Evolutionary conservation across 2,888 invertebrate species (phyloP).

Genomic region (Griposia aprilina): DNA sequence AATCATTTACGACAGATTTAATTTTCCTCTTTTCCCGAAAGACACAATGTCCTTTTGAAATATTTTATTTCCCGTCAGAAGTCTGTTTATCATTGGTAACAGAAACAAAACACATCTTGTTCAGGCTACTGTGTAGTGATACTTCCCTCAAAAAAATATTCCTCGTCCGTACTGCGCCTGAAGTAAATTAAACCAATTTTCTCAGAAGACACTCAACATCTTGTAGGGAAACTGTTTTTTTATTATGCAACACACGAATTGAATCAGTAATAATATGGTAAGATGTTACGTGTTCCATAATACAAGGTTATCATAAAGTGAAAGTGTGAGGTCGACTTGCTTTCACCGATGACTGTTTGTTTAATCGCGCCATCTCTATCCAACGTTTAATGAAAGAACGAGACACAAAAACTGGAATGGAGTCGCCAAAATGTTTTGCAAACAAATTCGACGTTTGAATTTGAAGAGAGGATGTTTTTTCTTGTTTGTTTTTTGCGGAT

Average conservation of each 20-base stretch:
- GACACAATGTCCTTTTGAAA: neutral
- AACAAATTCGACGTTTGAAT: slow-evolving; percentile 50
- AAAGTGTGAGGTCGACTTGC: slow-evolving; percentile 83
- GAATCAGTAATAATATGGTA: slow-evolving; percentile 73
- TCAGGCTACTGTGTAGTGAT: neutral
- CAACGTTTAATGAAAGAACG: slow-evolving; percentile 50
- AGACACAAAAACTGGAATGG: slow-evolving; percentile 58
- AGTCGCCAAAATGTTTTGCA: slow-evolving; percentile 62
- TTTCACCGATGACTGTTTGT: slow-evolving; percentile 77
- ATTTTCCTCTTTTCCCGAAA: neutral
- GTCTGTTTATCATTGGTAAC: neutral
- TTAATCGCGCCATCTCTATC: slow-evolving; percentile 68
- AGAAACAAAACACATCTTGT: slow-evolving; percentile 11
- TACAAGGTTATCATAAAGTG: slow-evolving; percentile 83
- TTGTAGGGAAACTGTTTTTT: slow-evolving; percentile 47
- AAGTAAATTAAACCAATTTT: slow-evolving; percentile 32
- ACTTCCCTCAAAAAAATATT: neutral
- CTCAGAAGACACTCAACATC: slow-evolving; percentile 20
- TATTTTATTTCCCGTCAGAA: neutral
- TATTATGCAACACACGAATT: slow-evolving; percentile 62
- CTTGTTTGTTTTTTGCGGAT: slow-evolving; percentile 37
- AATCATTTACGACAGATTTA: neutral
- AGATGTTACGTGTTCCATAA: slow-evolving; percentile 81
- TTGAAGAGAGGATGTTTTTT: slow-evolving; percentile 21
- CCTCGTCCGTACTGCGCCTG: neutral